Percentiles rank a stretch among this genome's conserved stretches.
Conservation (phyloP, 2,888 invertebrate species). For the Apotomis capreana region DNA sequence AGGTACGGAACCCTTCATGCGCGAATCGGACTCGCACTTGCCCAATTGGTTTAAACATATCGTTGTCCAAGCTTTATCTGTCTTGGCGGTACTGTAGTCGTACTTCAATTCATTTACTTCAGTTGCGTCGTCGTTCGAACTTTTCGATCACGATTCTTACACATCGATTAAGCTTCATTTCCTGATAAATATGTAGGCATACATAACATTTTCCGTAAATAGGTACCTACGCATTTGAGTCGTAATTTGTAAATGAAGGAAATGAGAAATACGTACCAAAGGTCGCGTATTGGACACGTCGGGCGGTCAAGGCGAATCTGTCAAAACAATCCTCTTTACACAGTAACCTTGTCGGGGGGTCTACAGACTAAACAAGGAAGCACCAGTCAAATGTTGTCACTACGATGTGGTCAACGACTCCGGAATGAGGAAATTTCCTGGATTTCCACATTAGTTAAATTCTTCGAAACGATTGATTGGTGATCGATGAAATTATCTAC, state of each 20-base stretch:
- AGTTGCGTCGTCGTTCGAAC: background rate
- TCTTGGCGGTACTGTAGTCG: too few species aligned
- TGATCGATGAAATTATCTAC: slow-evolving; percentile 17
- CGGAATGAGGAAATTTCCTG: slow-evolving; percentile 60
- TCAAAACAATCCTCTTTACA: slow-evolving; percentile 55
- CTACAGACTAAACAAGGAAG: slow-evolving; percentile 53
- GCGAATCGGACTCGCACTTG: too few species aligned
- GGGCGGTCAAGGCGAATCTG: slow-evolving; percentile 64
- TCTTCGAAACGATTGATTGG: slow-evolving; percentile 14
- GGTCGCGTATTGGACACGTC: slow-evolving; percentile 62
- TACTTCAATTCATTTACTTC: too few species aligned
- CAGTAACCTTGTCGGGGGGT: slow-evolving; percentile 38
- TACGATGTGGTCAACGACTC: slow-evolving; percentile 56
- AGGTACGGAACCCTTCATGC: too few species aligned
- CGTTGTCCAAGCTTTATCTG: too few species aligned
- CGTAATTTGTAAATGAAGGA: slow-evolving; percentile 41
- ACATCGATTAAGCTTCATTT: slow-evolving; percentile 22
- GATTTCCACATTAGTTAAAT: slow-evolving; percentile 21
- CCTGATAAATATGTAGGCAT: slow-evolving; percentile 4
- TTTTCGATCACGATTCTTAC: background rate
- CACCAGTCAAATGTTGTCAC: slow-evolving; percentile 28
- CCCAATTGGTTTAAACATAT: too few species aligned
- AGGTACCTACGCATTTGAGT: background rate
- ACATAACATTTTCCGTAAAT: slow-evolving; percentile 25
- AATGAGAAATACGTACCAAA: slow-evolving; percentile 56